Evolutionary conservation across 2,113 vertebrate species (phyloP).

Genomic region (human): GRCh38 chr6:32190001-32190500

Average conservation of each 20-base stretch:
- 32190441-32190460: too few species aligned
- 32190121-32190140: slow-evolving; percentile 78
- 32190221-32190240: slow-evolving; percentile 38
- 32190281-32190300: slow-evolving; percentile 72
- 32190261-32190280: slow-evolving; percentile 63
- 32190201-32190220: neutral
- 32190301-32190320: neutral
- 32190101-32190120: slow-evolving; percentile 78
- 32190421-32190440: neutral
- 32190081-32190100: slow-evolving; percentile 59
- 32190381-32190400: neutral
- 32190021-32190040: slow-evolving; percentile 17
- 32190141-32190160: slow-evolving; percentile 75
- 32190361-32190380: neutral
- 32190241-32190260: slow-evolving; percentile 45
- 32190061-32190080: slow-evolving; percentile 65
- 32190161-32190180: slow-evolving; percentile 75
- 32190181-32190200: slow-evolving; percentile 34
- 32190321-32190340: slow-evolving; percentile 54
- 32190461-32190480: neutral
- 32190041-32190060: slow-evolving; percentile 55
- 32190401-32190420: neutral
- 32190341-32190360: slow-evolving; percentile 23
- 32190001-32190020: slow-evolving; percentile 68
- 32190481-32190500: neutral